Base-by-base conservation (phyloP, 2,888 invertebrate species). In the Lithophane leautieri region DNA sequence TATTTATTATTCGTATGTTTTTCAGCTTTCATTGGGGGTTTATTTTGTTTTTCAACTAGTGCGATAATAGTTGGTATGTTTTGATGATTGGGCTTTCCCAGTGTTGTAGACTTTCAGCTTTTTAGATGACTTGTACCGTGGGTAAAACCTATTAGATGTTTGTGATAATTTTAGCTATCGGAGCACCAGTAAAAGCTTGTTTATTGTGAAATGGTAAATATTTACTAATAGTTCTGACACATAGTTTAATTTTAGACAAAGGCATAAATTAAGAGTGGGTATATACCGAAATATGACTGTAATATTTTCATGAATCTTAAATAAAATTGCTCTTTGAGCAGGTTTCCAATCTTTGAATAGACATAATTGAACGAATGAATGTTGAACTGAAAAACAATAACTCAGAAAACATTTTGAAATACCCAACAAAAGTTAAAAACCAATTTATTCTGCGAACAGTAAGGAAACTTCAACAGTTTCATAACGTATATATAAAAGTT, bases 21-120 rank as follows among this genome's bases (percentile, higher is more conserved):
- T 73, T 25, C 61, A 71, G 47, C 40, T 83, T 82, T 77, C 70
- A 78, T 71, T n/a, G 25, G 62, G 28, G 58, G 44, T 79, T 84
- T 72, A 44, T 76, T 79, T 79, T 66, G 63, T 65, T 78, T 52
- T 63, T 68, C 63, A 76, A 74, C 65, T 66, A 61, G 47, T 69
- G 6, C 47, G 44, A 52, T 73, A 56, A 67, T 58, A 70, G n/a
- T 65, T 54, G 63, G 44, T 56, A 60, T 76, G 62, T 62, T 77
- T 63, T 71, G n/a, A 50, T 81, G 56, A 47, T 65, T 68, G 25
- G 60, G 68, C 25, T 61, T 68, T 66, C n/a, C 68, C 78, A 42
- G 52, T 73, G 61, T 65, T 82, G 44, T 77, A 73, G 63, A 6
- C 58, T 69, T 50, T 22, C 8, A 25, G 42, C 1, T 56, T 62